These are phyloP conservation scores for Remorina albescens DNA, from an alignment of 2,797 vertebrate genomes.

Conservation along the genomic window DNA sequence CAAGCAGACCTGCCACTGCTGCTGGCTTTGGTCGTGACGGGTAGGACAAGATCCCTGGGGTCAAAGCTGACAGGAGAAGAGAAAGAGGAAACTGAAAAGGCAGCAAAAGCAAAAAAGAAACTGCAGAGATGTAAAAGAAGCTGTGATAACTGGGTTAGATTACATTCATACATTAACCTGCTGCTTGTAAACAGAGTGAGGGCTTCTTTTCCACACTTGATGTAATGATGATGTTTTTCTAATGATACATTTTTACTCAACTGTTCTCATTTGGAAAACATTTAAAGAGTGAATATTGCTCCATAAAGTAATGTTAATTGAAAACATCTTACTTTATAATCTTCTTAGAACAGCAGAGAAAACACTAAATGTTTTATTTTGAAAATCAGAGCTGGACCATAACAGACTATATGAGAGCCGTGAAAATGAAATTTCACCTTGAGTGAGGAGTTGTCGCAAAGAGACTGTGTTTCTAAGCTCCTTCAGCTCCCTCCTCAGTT, in stretches of 20 bases:
- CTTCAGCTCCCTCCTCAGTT: conserved; percentile 82
- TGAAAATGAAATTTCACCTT: conserved; percentile 60
- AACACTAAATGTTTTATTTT: neutral
- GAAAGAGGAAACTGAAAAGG: conserved; percentile 8
- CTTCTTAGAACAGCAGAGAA: neutral
- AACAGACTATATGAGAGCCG: neutral
- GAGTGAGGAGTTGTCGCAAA: conserved; percentile 75
- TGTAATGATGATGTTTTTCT: neutral
- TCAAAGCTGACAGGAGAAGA: conserved; percentile 46
- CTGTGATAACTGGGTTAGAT: neutral
- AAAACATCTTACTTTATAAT: neutral
- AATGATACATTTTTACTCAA: neutral
- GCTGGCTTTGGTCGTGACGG: conserved; percentile 29
- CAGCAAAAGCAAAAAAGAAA: neutral
- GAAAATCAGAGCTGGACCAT: no score
- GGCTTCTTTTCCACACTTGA: neutral
- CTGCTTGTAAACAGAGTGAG: neutral
- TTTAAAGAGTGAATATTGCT: neutral
- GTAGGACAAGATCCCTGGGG: conserved; percentile 45
- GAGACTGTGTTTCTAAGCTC: conserved; percentile 73
- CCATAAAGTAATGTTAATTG: neutral
- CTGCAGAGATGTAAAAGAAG: neutral
- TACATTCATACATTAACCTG: neutral
- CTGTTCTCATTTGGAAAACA: no score
- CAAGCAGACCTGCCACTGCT: conserved; percentile 79